Evolutionary conservation across 2,888 invertebrate genomes (phyloP), one percentile per base, ranked within the genome.

Genomic region (Crepidodera aurea): DNA sequence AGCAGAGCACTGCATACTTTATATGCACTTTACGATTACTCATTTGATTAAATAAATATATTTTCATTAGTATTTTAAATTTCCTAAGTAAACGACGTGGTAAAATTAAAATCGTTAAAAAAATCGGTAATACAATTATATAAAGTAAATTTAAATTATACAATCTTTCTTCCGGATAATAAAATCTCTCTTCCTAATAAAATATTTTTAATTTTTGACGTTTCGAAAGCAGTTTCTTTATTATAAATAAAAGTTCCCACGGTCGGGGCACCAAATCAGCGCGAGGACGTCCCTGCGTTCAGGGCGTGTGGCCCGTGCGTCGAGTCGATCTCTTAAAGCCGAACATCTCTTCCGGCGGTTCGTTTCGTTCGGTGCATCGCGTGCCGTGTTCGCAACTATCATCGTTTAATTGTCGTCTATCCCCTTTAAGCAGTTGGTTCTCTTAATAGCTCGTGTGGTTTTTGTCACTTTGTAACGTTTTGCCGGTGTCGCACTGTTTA

Each of bases 391-490:
- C 50, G 65, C 29, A 48, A 57, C 69, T 71, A 69, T 71, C 72
- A 59, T 66, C 73, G 66, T 73, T 75, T 74, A 75, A 73, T 74
- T 73, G 69, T 69, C 65, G 64, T 60, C 63, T 64, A 71, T 74
- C 73, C 57, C 68, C 67, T 73, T 73, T 74, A 73, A 73, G 71
- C 6, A 69, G 34, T 57, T 44, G 48, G 48, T 50, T 48, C 70
- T 67, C 72, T 74, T 74, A 73, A 74, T 73, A 71, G 73, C 69
- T 71, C 62, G 71, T 72, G 73, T 73, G 73, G 71, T 73, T 74
- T 75, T 74, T 75, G 75, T 75, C 75, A 73, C 73, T 73, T 75
- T 69, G 69, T 71, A 68, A 65, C 70, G 65, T 72, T 71, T 70
- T 65, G 57, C 48, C 57, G 57, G 19, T 44, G 53, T 55, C 44